Evolutionary conservation across 2,888 invertebrate genomes (phyloP), one percentile per base, ranked within the genome.

Genomic region (Parnassius orleans): DNA sequence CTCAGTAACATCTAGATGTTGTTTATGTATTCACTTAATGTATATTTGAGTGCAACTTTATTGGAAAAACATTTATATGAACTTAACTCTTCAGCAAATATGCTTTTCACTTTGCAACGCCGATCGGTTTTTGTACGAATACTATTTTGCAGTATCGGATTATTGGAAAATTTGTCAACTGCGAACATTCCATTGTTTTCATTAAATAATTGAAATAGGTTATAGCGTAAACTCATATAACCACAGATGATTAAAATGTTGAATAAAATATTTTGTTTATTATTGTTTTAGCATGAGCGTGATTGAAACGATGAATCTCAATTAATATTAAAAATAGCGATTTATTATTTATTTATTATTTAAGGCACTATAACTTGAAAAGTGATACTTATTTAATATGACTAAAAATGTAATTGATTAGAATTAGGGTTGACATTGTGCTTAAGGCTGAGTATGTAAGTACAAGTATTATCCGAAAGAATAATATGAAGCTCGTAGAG

Each of bases 131-230:
- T 73, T 68, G 14, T 72, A 66, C 70, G 71, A 69, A 73, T 72
- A 72, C 72, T 73, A 72, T 48, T 47, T 75, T 72, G 73, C 73
- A 72, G 71, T 69, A 67, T 72, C 71, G 78, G 77, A 76, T 80
- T 78, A 80, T 78, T 73, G 77, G 76, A 74, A 79, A 79, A 76
- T 79, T 76, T 74, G 74, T 75, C 74, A 76, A 70, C 69, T 65
- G 69, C 68, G 68, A 67, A 65, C 69, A 59, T 63, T 63, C 65
- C 71, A 73, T 73, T 76, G 74, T 75, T 77, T 74, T 72, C 71
- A 68, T 75, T 74, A 71, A 72, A 75, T 73, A 69, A 74, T 75
- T 74, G 67, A 77, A 74, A 69, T 69, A 68, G 65, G 66, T 67
- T 65, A 60, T 54, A 60, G 57, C 53, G 41, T 61, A 63, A 54